Evolutionary conservation across 2,797 vertebrate species (phyloP), one percentile per base, ranked within the genome.

Genomic region (Artibeus lituratus): DNA sequence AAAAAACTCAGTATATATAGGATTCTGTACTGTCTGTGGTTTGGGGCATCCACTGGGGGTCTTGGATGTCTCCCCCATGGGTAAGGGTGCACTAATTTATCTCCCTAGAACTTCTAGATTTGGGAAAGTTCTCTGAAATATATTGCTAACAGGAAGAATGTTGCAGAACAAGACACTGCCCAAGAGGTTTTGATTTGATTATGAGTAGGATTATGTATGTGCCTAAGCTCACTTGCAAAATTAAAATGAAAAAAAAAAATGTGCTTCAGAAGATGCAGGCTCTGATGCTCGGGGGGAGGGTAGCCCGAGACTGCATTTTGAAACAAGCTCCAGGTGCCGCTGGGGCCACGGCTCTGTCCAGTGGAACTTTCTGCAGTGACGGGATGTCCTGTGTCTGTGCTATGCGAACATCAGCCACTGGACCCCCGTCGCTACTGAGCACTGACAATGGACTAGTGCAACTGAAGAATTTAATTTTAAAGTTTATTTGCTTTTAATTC

Each of bases 101-200:
- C 86, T 84, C n/a, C 42, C 73, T 74, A 59, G 77, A 91, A 87
- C 77, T 37, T 53, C 44, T 70, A 12, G 83, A 51, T 22, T 21
- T 44, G 32, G 35, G 44, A 84, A 88, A 24, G 42, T n/a, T 90
- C 78, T 91, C 39, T 15, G 44, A 81, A 87, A 51, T 47, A 51
- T 6, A 44, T 44, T 18, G 59, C 72, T 69, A 37, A 69, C 37
- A 76, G 59, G 65, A 74, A 65, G 32, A 65, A 51, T 21, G 8
- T 53, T 76, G 26, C 35, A n/a, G 59, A 80, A 55, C 1, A 12
- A 77, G 83, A 59, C 12, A 4, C 57, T 39, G 87, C 29, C 49
- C 37, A 49, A 74, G 87, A 77, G 39, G 47, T 73, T 94, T 65
- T 80, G 62, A 83, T 42, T 78, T 87, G 70, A 53, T 57, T 1